Conservation (phyloP, 2,113 vertebrate species). For the Rostratula benghalensis region DNA sequence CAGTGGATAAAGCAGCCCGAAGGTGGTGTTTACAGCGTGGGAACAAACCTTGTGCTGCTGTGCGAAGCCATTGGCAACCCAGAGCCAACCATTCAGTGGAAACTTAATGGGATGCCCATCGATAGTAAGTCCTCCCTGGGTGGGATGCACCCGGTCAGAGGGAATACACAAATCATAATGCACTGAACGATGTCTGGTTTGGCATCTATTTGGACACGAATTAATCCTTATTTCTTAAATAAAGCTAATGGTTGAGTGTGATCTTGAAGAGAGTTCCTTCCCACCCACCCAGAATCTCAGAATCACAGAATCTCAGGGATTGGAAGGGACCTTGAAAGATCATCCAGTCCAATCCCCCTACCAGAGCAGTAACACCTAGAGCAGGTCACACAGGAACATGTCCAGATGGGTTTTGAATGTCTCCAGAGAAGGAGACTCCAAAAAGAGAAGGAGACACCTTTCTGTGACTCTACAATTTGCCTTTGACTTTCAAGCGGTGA, state of each 20-base stretch:
- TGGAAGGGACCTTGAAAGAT: too few species aligned
- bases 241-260: neutral
- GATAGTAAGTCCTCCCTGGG: constrained; percentile 70
- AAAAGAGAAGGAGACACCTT: too few species aligned
- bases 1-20: constrained; percentile 84
- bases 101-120: constrained; percentile 81
- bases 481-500: neutral
- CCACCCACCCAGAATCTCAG: too few species aligned
- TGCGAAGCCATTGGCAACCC: constrained; percentile 88
- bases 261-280: neutral
- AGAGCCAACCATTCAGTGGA: constrained; percentile 83
- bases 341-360: too few species aligned
- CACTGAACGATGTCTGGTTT: rapidly evolving
- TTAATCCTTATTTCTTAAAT: neutral
- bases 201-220: rapidly evolving
- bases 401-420: too few species aligned
- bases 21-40: constrained; percentile 82
- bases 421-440: too few species aligned
- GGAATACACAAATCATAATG: neutral
- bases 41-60: constrained; percentile 78
- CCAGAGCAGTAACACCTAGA: too few species aligned
- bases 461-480: neutral
- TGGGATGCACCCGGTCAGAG: neutral
- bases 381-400: too few species aligned
- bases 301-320: too few species aligned